Conservation (phyloP, 2,888 invertebrate genomes). For the Darwinula stevensoni region DNA sequence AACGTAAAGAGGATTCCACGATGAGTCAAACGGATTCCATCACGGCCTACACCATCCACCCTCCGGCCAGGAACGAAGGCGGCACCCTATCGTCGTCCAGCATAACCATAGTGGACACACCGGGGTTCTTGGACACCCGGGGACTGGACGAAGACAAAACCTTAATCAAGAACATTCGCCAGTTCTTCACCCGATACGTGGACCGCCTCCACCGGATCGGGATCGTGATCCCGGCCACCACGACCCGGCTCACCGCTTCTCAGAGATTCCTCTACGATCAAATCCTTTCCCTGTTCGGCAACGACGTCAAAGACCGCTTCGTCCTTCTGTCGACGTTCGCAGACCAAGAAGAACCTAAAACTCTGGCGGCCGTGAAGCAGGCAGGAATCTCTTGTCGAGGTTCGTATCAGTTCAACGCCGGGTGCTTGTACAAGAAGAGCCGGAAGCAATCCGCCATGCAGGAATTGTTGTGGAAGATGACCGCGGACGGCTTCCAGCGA, state of each 20-base stretch:
- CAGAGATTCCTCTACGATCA: conserved; percentile 10
- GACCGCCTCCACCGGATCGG: conserved; percentile 10
- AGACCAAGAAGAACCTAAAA: conserved; percentile 10
- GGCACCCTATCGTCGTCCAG: too few relatives aligned
- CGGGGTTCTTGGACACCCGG: too few relatives aligned
- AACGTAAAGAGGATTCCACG: too few relatives aligned
- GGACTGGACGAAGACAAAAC: too few relatives aligned
- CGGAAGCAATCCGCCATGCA: too few relatives aligned
- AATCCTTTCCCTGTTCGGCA: conserved; percentile 10
- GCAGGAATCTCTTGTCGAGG: conserved; percentile 8
- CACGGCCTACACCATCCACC: too few relatives aligned
- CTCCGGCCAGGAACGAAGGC: too few relatives aligned
- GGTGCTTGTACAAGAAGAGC: conserved; percentile 7
- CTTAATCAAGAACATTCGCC: too few relatives aligned
- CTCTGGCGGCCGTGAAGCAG: conserved; percentile 8
- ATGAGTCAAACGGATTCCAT: too few relatives aligned
- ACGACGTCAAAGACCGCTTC: conserved; percentile 10
- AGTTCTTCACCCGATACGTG: too few relatives aligned
- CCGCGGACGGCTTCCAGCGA: conserved; percentile 7
- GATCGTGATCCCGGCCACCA: conserved; percentile 10
- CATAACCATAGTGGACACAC: too few relatives aligned
- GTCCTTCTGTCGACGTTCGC: conserved; percentile 10
- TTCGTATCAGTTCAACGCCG: conserved; percentile 10
- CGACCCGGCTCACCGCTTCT: conserved; percentile 9
- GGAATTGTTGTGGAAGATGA: conserved; percentile 9